Base-by-base conservation (phyloP, 1,140 invertebrate species). In the Amyelois transitella region DNA sequence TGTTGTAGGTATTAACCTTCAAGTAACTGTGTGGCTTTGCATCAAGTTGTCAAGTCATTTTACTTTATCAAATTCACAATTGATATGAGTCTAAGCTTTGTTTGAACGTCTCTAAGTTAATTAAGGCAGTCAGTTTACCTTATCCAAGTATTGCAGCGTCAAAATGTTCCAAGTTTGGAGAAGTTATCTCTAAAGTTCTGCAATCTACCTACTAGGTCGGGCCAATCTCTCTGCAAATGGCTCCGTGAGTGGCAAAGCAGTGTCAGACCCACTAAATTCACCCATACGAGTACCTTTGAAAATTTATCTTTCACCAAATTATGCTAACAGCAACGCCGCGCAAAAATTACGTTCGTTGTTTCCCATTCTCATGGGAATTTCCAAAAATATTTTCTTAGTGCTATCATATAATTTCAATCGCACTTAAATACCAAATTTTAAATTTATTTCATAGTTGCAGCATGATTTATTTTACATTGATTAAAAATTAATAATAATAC, bases 181-280 rank as follows among this genome's bases (percentile, higher is more conserved):
- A 76, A 88, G 82, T 85, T 87, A 88, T 86, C 72, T 81, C 64
- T 75, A 69, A 87, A 86, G 77, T 86, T 87, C 67, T 59, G 69
- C 82, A 81, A 86, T 87, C 76, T 79, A 81, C 78, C 74, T 81
- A 65, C 72, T 81, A 78, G 77, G 80, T 81, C 71, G 76, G 66
- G 72, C 71, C 75, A 72, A 81, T 81, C 71, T 72, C 66, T 75
- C 77, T 74, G 75, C 66, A 81, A 83, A 81, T 82, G 72, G 72
- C 70, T 75, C 72, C 81, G 77, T 81, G 74, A 86, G 75, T 84
- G 77, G 72, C 59, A 75, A 68, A 78, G 71, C 64, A 69, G 65
- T 72, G 62, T 72, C 55, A 48, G 59, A 57, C 38, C 65, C 59
- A 65, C 67, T 69, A 72, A 70, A 67, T 66, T 77, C 65, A 25